Evolutionary conservation across 2,888 invertebrate genomes (phyloP), one percentile per base, ranked within the genome.

Genomic region (Patella pellucida): DNA sequence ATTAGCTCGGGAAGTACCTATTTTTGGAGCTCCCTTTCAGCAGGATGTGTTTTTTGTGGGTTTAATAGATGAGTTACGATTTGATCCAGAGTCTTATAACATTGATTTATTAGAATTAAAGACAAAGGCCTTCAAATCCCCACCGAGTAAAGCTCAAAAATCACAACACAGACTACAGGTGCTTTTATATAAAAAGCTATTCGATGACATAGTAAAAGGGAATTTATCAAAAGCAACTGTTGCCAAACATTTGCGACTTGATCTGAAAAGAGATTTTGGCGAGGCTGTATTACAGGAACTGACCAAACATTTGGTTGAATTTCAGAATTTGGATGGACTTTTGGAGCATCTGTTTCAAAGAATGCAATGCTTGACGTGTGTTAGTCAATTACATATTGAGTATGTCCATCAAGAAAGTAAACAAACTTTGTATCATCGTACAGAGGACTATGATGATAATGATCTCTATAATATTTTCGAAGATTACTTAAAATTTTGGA

Each of bases 11-110:
- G 89, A 89, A 76, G 80, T 89, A 11, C 89, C 89, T 0, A 85
- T 90, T 54, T 90, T 90, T 82, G 90, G 90, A 1, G 79, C 84
- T 19, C 88, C 88, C 19, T 89, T 86, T 77, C 82, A 81, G 1
- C 78, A 83, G 19, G 87, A 84, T 62, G 79, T 87, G 15, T 86
- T 89, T 71, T 73, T 89, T 67, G 85, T 86, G 54, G 90, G 90
- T 1, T 77, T 89, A 19, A 87, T 89, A 50, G 90, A 90, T 78
- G 89, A 90, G 77, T 82, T 90, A 2, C 77, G 84, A 15, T 89
- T 87, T 79, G 87, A 90, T 73, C 83, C 84, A n/a, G 83, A 85
- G n/a, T 78, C 77, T 0, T 88, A 87, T 74, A 79, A 81, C 12
- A 76, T 89, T 69, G 84, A 85, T 70, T 78, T 90, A 62, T 77